Evolutionary conservation across 2,888 invertebrate species (phyloP).

Genomic region (Drosophila maculinotata): DNA sequence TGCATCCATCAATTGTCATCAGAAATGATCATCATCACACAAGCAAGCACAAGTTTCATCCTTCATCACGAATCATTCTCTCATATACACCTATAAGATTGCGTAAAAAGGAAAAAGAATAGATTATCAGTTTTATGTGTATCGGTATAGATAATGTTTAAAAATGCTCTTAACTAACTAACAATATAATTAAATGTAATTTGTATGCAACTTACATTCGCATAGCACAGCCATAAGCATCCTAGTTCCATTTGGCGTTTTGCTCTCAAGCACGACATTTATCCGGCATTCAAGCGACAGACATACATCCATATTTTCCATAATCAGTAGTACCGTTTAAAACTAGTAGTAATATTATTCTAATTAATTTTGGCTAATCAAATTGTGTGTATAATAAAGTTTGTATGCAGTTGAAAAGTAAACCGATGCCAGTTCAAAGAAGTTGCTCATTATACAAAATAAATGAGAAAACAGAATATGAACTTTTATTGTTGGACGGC

Average conservation of each 20-base stretch:
- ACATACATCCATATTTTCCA: slow-evolving; percentile 31
- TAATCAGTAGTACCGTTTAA: slow-evolving; percentile 35
- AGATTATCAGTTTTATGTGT: slow-evolving; percentile 22
- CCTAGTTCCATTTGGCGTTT: slow-evolving; percentile 41
- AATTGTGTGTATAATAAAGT: slow-evolving; percentile 16
- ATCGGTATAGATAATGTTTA: slow-evolving; percentile 1
- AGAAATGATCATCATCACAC: slow-evolving; percentile 50
- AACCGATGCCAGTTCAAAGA: slow-evolving; percentile 50
- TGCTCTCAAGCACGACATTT: slow-evolving; percentile 27
- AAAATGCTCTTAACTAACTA: slow-evolving; percentile 20
- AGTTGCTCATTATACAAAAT: slow-evolving; percentile 6
- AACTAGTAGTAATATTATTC: slow-evolving; percentile 36
- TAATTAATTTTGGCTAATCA: slow-evolving; percentile 52
- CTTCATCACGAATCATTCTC: slow-evolving; percentile 51
- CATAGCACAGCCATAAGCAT: slow-evolving; percentile 63
- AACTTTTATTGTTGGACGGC: slow-evolving; percentile 55
- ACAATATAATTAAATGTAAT: slow-evolving; percentile 19
- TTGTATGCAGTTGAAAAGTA: background rate
- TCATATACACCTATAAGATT: slow-evolving; percentile 45
- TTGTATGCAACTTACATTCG: slow-evolving; percentile 68
- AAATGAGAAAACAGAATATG: slow-evolving; percentile 1
- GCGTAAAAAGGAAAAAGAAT: slow-evolving; percentile 26
- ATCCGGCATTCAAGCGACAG: slow-evolving; percentile 37
- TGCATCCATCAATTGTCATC: slow-evolving; percentile 39
- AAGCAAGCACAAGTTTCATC: slow-evolving; percentile 45